phyloP scores from a whole-genome alignment of 2,888 invertebrate species.

The Heliconius sara region DNA sequence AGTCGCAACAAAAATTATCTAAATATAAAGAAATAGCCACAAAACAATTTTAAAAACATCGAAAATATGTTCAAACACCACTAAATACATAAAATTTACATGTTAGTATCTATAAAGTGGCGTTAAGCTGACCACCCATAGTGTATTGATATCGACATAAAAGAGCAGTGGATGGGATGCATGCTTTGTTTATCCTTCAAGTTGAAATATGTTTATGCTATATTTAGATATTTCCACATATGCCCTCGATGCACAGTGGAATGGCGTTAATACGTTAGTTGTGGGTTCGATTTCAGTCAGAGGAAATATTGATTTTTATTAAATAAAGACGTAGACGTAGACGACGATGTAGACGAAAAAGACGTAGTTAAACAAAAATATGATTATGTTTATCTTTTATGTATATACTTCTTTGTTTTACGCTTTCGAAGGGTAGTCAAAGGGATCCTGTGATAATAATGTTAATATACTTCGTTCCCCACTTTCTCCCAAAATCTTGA shows the following conservation, averaged over 20 bases:
- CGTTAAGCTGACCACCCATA: slow-evolving; percentile 8
- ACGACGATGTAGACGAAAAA: too few species aligned
- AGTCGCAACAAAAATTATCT: too few species aligned
- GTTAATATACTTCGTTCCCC: too few species aligned
- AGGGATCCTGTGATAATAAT: too few species aligned
- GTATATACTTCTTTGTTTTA: too few species aligned
- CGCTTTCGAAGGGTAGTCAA: too few species aligned
- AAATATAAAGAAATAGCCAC: too few species aligned
- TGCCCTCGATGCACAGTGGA: neutral
- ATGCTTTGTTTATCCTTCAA: neutral
- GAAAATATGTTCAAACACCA: neutral
- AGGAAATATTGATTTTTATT: neutral
- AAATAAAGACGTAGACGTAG: too few species aligned
- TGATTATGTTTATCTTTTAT: too few species aligned
- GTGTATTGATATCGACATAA: slow-evolving; percentile 14
- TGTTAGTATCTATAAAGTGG: slow-evolving; percentile 5
- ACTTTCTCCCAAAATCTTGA: too few species aligned
- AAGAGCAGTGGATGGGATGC: slow-evolving; percentile 9
- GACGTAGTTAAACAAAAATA: too few species aligned
- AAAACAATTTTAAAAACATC: neutral
- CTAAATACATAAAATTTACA: neutral
- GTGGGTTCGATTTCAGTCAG: neutral
- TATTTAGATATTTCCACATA: neutral
- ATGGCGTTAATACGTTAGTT: neutral
- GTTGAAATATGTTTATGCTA: neutral